These are phyloP conservation scores for Tupaia tana DNA, from an alignment of 2,113 vertebrate species.

Conservation along the genomic window DNA sequence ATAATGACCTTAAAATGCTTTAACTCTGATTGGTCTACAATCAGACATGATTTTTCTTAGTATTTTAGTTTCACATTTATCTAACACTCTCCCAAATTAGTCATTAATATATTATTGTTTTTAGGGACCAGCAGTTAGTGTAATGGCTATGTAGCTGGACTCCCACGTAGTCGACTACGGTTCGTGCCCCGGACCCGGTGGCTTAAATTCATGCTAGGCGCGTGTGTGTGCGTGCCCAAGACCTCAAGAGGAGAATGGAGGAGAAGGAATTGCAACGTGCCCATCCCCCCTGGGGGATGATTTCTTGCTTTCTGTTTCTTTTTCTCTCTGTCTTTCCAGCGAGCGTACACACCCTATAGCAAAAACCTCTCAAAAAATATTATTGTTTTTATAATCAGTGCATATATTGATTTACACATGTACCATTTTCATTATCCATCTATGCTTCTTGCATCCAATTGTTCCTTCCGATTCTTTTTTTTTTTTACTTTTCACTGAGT, in stretches of 20 bases:
- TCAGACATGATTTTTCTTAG: not conserved
- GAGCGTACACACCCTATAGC: no score
- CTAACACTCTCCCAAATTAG: not conserved
- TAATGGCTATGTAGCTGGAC: no score
- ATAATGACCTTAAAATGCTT: not conserved
- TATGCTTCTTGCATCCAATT: not conserved
- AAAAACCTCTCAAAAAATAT: not conserved
- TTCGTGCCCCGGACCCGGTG: no score
- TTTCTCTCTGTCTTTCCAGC: no score
- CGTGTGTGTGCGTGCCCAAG: no score
- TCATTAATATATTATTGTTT: not conserved
- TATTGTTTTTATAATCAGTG: not conserved
- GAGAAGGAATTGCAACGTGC: no score
- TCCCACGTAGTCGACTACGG: no score
- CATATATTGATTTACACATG: not conserved
- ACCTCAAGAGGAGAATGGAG: no score
- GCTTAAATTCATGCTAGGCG: no score
- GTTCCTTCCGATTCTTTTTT: not conserved
- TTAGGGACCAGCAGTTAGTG: not conserved
- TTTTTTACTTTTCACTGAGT: not conserved
- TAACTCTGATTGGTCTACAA: not conserved
- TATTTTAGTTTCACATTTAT: conserved; percentile 35
- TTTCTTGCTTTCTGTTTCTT: no score
- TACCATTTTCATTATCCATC: not conserved
- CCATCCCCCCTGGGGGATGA: no score